phyloP scores from a whole-genome alignment of 2,797 vertebrate species.

The Lerista edwardsae region DNA sequence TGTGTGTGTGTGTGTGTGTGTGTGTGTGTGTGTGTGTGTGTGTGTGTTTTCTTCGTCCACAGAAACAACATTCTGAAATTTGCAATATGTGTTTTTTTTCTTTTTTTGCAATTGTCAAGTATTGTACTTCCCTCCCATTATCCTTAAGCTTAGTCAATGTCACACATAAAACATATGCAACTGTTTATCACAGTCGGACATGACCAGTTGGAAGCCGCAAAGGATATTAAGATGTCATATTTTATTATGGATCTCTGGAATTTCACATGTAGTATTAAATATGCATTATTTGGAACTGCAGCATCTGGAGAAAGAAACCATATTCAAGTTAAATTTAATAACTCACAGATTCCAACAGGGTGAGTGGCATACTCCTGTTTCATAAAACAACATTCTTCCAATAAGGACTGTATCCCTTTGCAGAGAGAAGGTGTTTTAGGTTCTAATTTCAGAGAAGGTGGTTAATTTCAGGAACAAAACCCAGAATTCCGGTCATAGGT shows the following conservation, averaged over 20 bases:
- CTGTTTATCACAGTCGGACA: constrained; percentile 79
- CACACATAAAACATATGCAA: constrained; percentile 67
- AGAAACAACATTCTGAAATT: constrained; percentile 77
- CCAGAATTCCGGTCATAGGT: constrained; percentile 62
- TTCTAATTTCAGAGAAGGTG: constrained; percentile 59
- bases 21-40: constrained; percentile 59
- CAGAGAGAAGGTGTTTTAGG: constrained; percentile 59
- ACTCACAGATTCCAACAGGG: constrained; percentile 72
- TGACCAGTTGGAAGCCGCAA: constrained; percentile 74
- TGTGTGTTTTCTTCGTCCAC: constrained; percentile 66
- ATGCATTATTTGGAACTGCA: constrained; percentile 78
- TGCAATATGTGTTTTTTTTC: no score
- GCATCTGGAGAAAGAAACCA: constrained; percentile 77
- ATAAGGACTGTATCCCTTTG: constrained; percentile 48
- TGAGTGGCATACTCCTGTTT: constrained; percentile 70
- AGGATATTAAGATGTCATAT: constrained; percentile 78
- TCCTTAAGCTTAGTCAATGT: constrained; percentile 67
- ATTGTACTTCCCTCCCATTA: constrained; percentile 64
- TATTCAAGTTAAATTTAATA: constrained; percentile 77
- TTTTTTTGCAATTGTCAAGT: constrained; percentile 66
- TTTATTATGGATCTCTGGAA: constrained; percentile 78
- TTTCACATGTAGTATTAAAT: constrained; percentile 80
- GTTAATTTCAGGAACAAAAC: constrained; percentile 59
- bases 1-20: no score
- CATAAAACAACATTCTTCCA: constrained; percentile 66